Evolutionary conservation across 2,113 vertebrate genomes (phyloP), one percentile per base, ranked within the genome.

Genomic region (Callithrix jacchus): DNA sequence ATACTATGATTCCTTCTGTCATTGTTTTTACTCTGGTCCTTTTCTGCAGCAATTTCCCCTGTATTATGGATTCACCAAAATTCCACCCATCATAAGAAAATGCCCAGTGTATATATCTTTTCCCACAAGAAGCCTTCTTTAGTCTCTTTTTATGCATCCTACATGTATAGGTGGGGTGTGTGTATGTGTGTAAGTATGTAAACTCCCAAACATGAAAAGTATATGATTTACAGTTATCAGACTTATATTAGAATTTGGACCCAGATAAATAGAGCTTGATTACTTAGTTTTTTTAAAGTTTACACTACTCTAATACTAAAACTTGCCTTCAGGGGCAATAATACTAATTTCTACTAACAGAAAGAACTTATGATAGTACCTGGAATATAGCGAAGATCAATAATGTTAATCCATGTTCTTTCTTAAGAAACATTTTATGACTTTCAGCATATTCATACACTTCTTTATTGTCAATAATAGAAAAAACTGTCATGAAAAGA

Each of bases 401-500:
- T 87, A 90, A 74, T 54, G 49, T 40, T 87, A 83, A 91, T 91
- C 76, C 80, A 25, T n/a, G 18, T 40, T 37, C 21, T 61, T 94
- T 47, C 35, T 94, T 58, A 49, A 91, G n/a, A 40, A 11, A 1
- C 40, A 82, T 64, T 87, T 87, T 56, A 73, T 47, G 32, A 84
- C 45, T 71, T 87, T 93, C 47, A 94, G 83, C 21, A 56, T 12
- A 27, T 56, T 68, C 23, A n/a, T 42, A 30, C 27, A 9, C 27
- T 95, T 96, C 89, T 66, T 85, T 87, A 54, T 68, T 95, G 66
- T 88, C 47, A 89, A 49, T 86, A 88, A 80, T 61, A 88, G 77
- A 95, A 85, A 88, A 83, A 84, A 35, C 32, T 81, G 37, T 40
- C 70, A 6, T 49, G 81, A 37, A 79, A 81, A 58, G 90, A 49